These are phyloP conservation scores for Xestobium rufovillosum DNA, from an alignment of 2,888 invertebrate genomes.

Conservation along the genomic window DNA sequence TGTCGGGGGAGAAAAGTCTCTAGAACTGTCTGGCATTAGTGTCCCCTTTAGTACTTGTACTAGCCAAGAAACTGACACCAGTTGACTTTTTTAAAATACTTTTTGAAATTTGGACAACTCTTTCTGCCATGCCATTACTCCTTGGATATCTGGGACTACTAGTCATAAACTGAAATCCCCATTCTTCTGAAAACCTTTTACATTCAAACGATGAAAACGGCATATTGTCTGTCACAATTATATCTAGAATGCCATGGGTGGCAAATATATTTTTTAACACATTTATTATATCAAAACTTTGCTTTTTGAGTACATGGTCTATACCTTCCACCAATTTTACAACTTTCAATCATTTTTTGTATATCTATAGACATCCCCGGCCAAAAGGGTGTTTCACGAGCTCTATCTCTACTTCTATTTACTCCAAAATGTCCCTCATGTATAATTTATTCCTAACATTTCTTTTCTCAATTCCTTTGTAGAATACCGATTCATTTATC, in stretches of 20 bases:
- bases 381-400: too few species aligned
- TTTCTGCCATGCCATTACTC: slow-evolving; percentile 25
- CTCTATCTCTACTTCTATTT: too few species aligned
- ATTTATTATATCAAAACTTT: slow-evolving; percentile 17
- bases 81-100: slow-evolving; percentile 21
- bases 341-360: slow-evolving; percentile 27
- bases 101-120: slow-evolving; percentile 20
- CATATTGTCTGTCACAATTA: slow-evolving; percentile 22
- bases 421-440: too few species aligned
- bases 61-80: too few species aligned
- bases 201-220: slow-evolving; percentile 20
- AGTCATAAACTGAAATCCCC: slow-evolving; percentile 19
- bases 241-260: slow-evolving; percentile 20
- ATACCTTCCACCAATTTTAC: slow-evolving; percentile 14
- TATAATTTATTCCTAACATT: too few species aligned
- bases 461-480: slow-evolving; percentile 4
- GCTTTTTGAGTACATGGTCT: slow-evolving; percentile 7
- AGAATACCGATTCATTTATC: too few species aligned
- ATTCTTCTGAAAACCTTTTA: slow-evolving; percentile 19
- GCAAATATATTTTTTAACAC: slow-evolving; percentile 21
- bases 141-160: slow-evolving; percentile 21
- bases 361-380: too few species aligned
- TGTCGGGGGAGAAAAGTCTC: too few species aligned
- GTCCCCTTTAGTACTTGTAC: too few species aligned
- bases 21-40: too few species aligned